Conservation (phyloP, 2,113 vertebrate species). For the Typhlomys cinereus region DNA sequence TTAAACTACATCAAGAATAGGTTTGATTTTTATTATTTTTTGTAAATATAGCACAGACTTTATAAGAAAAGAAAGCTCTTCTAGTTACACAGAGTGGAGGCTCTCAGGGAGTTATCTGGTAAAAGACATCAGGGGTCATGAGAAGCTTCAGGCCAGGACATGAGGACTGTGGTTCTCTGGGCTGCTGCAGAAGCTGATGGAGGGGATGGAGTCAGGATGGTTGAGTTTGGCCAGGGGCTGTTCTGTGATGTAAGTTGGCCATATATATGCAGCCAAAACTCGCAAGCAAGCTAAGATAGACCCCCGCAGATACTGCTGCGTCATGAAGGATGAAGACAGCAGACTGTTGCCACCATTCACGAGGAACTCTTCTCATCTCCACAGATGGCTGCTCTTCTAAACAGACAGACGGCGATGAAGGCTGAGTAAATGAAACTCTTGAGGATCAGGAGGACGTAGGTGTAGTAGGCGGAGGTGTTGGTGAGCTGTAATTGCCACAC, state of each 20-base stretch:
- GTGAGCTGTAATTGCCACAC: slow-evolving; percentile 62
- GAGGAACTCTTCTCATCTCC: neutral
- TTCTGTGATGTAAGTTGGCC: neutral
- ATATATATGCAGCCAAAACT: neutral
- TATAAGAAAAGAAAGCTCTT: neutral
- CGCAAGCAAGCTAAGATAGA: neutral
- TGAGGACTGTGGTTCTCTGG: fast-evolving
- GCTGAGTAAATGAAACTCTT: slow-evolving; percentile 80
- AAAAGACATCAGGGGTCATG: fast-evolving
- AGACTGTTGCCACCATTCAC: neutral
- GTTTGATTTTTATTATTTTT: neutral
- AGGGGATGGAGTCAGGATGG: fast-evolving
- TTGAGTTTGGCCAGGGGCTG: fast-evolving
- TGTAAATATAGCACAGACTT: neutral
- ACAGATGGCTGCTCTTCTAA: slow-evolving; percentile 25
- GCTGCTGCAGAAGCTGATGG: neutral
- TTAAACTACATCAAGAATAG: neutral
- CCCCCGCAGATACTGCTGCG: neutral
- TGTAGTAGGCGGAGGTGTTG: slow-evolving; percentile 75
- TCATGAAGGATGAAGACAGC: neutral
- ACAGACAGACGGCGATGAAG: slow-evolving; percentile 62
- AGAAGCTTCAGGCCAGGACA: neutral
- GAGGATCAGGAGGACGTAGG: slow-evolving; percentile 80
- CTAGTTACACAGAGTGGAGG: neutral
- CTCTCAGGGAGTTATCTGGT: neutral